Percentiles rank a stretch among this genome's conserved stretches.
Evolutionary conservation across 2,797 vertebrate genomes (phyloP).

Genomic region (Gastrophryne carolinensis): DNA sequence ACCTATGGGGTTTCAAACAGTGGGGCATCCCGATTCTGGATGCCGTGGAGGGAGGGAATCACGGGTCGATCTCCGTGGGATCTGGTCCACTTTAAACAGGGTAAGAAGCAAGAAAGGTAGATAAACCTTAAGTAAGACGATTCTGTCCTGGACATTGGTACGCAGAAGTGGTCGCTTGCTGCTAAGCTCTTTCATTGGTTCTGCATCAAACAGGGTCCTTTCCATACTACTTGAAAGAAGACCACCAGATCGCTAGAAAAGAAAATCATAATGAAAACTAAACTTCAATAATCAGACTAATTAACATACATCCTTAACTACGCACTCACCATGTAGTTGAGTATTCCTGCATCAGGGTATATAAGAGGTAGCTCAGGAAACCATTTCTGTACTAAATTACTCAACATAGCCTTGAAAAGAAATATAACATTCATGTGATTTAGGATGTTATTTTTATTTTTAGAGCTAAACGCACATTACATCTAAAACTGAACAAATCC

Average conservation of each 20-base stretch:
- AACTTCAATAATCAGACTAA: neutral
- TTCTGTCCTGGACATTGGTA: constrained; percentile 70
- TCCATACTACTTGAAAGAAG: constrained; percentile 74
- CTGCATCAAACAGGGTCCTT: constrained; percentile 73
- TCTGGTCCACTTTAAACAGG: too few relatives aligned
- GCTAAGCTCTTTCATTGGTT: constrained; percentile 76
- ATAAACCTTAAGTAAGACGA: constrained; percentile 77
- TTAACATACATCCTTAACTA: neutral
- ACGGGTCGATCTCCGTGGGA: too few relatives aligned
- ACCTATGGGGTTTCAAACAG: too few relatives aligned
- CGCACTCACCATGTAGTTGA: constrained; percentile 73
- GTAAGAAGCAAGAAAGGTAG: too few relatives aligned
- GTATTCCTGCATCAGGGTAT: constrained; percentile 72
- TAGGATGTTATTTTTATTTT: too few relatives aligned
- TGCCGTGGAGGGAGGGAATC: too few relatives aligned
- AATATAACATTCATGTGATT: neutral
- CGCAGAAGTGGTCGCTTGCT: constrained; percentile 70
- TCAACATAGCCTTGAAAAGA: constrained; percentile 65
- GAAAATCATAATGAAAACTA: neutral
- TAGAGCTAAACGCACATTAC: too few relatives aligned
- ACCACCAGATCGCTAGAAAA: constrained; percentile 70
- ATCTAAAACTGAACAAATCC: too few relatives aligned
- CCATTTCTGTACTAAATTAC: constrained; percentile 65
- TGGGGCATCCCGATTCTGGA: too few relatives aligned
- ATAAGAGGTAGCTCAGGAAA: constrained; percentile 77